Percentiles rank a stretch among this genome's conserved stretches.
Conservation (phyloP, 2,797 vertebrate species). For the Tolypeutes matacus region DNA sequence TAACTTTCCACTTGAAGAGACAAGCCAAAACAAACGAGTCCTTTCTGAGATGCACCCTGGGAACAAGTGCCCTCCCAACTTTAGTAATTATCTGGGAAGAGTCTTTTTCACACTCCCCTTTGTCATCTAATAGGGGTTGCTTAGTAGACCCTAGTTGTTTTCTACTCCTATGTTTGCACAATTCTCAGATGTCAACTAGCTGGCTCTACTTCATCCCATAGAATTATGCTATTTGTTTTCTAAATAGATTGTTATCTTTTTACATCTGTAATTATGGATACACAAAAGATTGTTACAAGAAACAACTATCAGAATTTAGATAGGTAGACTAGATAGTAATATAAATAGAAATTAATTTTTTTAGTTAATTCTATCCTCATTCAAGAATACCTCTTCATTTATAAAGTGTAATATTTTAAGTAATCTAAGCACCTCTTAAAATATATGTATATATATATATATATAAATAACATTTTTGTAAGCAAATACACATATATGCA, state of each 20-base stretch:
- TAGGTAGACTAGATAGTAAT: background rate
- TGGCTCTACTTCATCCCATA: constrained; percentile 70
- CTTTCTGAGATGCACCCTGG: constrained; percentile 82
- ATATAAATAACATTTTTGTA: no score
- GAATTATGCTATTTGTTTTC: constrained; percentile 82
- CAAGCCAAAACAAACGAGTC: constrained; percentile 88
- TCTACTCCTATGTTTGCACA: constrained; percentile 80
- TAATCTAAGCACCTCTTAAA: no score
- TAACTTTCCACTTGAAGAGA: constrained; percentile 89
- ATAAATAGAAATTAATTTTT: constrained; percentile 49
- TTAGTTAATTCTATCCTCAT: constrained; percentile 62
- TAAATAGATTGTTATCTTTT: constrained; percentile 74
- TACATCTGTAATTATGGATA: constrained; percentile 74
- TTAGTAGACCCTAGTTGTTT: constrained; percentile 79
- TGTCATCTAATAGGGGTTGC: constrained; percentile 76
- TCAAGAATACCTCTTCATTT: constrained; percentile 61
- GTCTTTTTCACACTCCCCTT: constrained; percentile 63
- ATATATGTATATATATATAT: no score
- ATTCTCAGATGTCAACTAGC: constrained; percentile 84
- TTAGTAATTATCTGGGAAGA: constrained; percentile 85
- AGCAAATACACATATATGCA: no score
- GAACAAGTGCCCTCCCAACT: constrained; percentile 85
- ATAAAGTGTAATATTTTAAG: no score
- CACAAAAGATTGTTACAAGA: constrained; percentile 77
- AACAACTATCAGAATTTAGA: constrained; percentile 62